Conservation (phyloP, 1,140 invertebrate species). For the Bactericera cockerelli region DNA sequence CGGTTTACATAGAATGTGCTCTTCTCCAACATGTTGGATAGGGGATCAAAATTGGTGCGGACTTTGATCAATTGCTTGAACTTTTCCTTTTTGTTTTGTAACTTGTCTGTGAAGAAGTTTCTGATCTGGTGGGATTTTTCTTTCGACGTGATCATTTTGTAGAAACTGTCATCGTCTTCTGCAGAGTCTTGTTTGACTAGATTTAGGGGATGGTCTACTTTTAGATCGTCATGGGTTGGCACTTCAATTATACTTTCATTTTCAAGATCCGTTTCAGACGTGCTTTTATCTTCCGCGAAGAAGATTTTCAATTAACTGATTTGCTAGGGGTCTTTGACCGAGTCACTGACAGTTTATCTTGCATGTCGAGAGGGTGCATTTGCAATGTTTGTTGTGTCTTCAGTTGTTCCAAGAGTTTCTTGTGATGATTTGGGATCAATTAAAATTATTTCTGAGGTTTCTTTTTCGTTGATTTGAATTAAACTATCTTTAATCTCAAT, state of each 20-base stretch:
- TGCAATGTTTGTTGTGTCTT: neutral
- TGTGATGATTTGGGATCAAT: neutral
- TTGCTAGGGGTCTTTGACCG: too few species aligned
- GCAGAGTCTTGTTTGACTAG: neutral
- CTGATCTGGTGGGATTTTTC: neutral
- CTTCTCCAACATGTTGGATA: neutral
- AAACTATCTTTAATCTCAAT: neutral
- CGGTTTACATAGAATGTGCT: neutral
- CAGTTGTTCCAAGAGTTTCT: neutral
- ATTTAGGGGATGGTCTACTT: neutral
- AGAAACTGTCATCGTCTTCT: neutral
- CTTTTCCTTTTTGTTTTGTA: neutral
- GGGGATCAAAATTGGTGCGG: neutral
- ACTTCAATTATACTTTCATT: too few species aligned
- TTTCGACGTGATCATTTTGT: slow-evolving; percentile 5
- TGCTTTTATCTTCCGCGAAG: neutral
- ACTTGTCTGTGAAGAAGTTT: neutral
- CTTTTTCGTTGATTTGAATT: neutral
- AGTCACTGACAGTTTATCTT: too few species aligned
- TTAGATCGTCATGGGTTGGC: too few species aligned
- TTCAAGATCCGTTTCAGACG: neutral
- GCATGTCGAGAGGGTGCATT: too few species aligned
- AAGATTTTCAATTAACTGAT: neutral
- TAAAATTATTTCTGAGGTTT: neutral
- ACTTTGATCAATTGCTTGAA: neutral